These are phyloP conservation scores for Caenorhabditis angaria DNA, from an alignment of 2,888 invertebrate genomes.

Conservation along the genomic window DNA sequence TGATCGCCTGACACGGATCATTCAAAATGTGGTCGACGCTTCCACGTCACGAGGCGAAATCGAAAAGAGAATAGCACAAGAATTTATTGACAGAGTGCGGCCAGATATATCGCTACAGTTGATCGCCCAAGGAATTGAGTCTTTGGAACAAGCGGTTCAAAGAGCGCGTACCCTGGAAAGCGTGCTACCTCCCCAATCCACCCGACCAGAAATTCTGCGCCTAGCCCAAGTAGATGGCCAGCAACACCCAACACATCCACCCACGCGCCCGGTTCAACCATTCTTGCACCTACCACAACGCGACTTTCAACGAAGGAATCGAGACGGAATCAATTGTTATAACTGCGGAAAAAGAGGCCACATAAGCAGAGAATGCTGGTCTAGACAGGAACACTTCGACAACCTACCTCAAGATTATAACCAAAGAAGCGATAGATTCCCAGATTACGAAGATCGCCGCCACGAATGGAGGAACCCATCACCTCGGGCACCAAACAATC, in stretches of 20 bases:
- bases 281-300: not conserved
- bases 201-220: not conserved
- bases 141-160: not conserved
- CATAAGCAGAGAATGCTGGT: not conserved
- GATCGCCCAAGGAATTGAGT: not conserved
- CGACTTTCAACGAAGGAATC: not conserved
- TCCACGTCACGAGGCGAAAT: not conserved
- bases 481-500: not conserved
- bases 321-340: not conserved
- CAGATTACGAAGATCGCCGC: not conserved
- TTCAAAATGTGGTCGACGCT: not conserved
- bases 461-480: not conserved
- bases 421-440: not conserved
- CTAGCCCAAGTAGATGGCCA: not conserved
- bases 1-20: not conserved
- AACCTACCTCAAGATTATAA: not conserved
- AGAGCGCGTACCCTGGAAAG: not conserved
- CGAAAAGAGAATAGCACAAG: not conserved
- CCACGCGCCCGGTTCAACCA: not conserved
- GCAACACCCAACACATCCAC: not conserved
- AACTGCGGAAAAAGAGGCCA: not conserved
- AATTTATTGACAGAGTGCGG: not conserved
- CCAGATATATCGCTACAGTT: not conserved
- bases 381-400: not conserved
- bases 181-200: not conserved